A percentile compares a stretch with the other conserved stretches of the same genome.
phyloP scores from a whole-genome alignment of 1,140 invertebrate genomes.

The Zophobas morio region DNA sequence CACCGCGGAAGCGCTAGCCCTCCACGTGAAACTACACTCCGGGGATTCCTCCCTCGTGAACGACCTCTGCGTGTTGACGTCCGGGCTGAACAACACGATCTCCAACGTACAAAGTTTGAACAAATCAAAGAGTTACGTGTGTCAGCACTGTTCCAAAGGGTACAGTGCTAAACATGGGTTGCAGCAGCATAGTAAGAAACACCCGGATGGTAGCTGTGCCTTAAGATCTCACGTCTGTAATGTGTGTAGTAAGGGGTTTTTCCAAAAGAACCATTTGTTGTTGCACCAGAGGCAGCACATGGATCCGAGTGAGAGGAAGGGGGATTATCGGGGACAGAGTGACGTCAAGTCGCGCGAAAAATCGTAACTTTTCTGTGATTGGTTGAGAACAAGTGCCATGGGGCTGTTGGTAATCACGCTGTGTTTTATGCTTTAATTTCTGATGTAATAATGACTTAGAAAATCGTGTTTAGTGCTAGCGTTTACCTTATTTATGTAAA shows the following conservation, averaged over 20 bases:
- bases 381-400: conserved; percentile 58
- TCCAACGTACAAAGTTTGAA: conserved; percentile 67
- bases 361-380: conserved; percentile 51
- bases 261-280: conserved; percentile 87
- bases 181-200: conserved; percentile 81
- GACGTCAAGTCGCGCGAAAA: background rate
- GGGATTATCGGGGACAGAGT: conserved; percentile 17
- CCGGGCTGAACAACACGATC: conserved; percentile 73
- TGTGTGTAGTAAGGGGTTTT: conserved; percentile 90
- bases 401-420: background rate
- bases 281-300: conserved; percentile 87
- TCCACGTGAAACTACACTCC: conserved; percentile 86
- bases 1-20: conserved; percentile 81
- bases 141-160: conserved; percentile 86
- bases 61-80: conserved; percentile 86
- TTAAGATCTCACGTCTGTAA: conserved; percentile 85
- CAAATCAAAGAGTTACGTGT: conserved; percentile 84
- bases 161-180: conserved; percentile 88
- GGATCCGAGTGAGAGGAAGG: conserved; percentile 71
- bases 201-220: conserved; percentile 85
- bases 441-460: background rate
- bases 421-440: conserved; percentile 26
- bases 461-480: conserved; percentile 39
- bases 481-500: conserved; percentile 44
- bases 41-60: conserved; percentile 88